Evolutionary conservation across 2,113 vertebrate genomes (phyloP), one percentile per base, ranked within the genome.

Genomic region (Drymodes brunneopygia): DNA sequence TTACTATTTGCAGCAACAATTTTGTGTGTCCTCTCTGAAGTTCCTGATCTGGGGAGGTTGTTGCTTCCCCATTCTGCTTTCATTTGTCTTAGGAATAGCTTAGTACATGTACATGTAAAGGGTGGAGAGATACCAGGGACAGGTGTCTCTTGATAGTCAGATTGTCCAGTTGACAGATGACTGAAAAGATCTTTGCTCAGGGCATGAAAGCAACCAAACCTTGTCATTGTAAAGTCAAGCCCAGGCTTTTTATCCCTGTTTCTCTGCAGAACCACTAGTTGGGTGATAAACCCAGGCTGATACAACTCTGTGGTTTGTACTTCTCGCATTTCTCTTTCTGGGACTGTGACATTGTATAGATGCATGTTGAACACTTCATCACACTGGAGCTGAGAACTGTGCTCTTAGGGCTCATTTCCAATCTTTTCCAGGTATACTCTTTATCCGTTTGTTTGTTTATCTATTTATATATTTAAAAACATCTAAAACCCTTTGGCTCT

Each of bases 401-500:
- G 28, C 4, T 36, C 8, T 33, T 51, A 74, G 24, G 35, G 5
- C 2, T 15, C 20, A 28, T 24, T 27, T 77, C 19, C 44, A 58
- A 11, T 18, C 10, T 48, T 65, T 81, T 74, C 11, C 1, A 1
- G 9, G 1, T 81, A 4, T 25, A n/a, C 42, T 50, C 10, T 66
- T 65, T 10, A 42, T 5, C 6, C 1, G 24, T 50, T 72, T 56
- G 22, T 18, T 40, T 79, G 11, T 22, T 42, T 23, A 23, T 36
- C 45, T 57, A 44, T 42, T 50, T 57, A 50, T 5, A 15, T 29
- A 42, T 51, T 45, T 60, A 6, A 45, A 35, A 21, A 42, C 5
- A 54, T 15, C 4, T 73, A 64, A 73, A 69, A 0, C 5, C 4
- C 0, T 35, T 45, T 36, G 6, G 0, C 1, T 89, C 2, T 56